These are phyloP conservation scores for Rhizoglyphus robini DNA, from an alignment of 1,140 invertebrate species.

Conservation along the genomic window DNA sequence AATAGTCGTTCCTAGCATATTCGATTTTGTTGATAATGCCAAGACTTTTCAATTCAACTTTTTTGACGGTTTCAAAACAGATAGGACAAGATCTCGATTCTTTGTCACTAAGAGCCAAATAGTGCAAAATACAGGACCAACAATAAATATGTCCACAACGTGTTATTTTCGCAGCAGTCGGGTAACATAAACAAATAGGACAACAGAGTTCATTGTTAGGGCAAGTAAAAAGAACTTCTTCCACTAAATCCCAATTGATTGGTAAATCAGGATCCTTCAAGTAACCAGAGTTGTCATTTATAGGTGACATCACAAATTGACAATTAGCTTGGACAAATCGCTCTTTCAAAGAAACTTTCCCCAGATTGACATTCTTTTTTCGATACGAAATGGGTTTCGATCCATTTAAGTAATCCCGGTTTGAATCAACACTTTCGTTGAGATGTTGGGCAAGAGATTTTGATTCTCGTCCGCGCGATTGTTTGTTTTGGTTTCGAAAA, in stretches of 20 bases:
- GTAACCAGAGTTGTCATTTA: conserved; percentile 59
- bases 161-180: conserved; percentile 74
- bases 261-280: conserved; percentile 67
- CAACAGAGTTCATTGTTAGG: conserved; percentile 37
- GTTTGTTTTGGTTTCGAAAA: background rate
- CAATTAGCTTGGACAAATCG: conserved; percentile 87
- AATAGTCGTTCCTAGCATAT: conserved; percentile 50
- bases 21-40: conserved; percentile 11
- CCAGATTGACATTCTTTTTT: too few relatives aligned
- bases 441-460: background rate
- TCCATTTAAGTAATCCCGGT: background rate
- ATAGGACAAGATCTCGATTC: conserved; percentile 66
- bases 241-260: conserved; percentile 62
- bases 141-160: conserved; percentile 90
- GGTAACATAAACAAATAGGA: conserved; percentile 75
- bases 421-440: background rate
- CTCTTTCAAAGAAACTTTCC: conserved; percentile 45
- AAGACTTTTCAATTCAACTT: conserved; percentile 65
- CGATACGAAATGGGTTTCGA: background rate
- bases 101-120: conserved; percentile 67
- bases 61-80: conserved; percentile 60
- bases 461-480: background rate
- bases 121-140: conserved; percentile 87
- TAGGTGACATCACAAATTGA: conserved; percentile 76
- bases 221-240: conserved; percentile 22